These are phyloP conservation scores for Serinus canaria DNA, from an alignment of 2,113 vertebrate genomes.

Conservation along the genomic window DNA sequence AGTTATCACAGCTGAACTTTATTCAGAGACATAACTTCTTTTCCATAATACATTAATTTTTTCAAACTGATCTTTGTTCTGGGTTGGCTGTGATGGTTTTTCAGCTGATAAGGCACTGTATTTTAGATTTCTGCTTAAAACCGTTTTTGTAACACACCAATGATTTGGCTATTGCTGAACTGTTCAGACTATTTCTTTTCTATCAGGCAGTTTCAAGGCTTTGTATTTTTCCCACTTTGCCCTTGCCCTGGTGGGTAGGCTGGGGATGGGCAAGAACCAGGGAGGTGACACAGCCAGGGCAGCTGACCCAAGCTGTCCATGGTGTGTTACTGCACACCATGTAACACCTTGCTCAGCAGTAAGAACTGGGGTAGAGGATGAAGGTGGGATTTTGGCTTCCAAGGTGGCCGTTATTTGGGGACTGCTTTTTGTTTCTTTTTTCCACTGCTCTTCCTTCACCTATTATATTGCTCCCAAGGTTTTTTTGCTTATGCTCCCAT, in stretches of 20 bases:
- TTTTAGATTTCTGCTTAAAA: background rate
- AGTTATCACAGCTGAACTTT: background rate
- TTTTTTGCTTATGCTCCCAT: background rate
- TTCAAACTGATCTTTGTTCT: background rate
- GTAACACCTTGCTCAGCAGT: background rate
- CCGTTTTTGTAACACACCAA: background rate
- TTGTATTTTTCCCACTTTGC: background rate
- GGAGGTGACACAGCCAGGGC: background rate
- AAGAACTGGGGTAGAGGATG: background rate
- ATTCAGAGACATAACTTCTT: background rate
- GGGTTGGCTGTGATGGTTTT: background rate
- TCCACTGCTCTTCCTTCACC: background rate
- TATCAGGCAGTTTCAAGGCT: background rate
- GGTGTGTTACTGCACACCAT: background rate
- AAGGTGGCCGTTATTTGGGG: background rate
- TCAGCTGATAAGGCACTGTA: rapidly evolving
- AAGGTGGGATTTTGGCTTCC: background rate
- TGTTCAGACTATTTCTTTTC: background rate
- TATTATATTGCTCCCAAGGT: background rate
- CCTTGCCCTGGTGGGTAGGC: too few relatives aligned
- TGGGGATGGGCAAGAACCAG: background rate
- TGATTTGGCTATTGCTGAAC: background rate
- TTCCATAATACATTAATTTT: background rate
- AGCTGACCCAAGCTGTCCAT: background rate
- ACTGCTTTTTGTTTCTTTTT: background rate